phyloP scores from a whole-genome alignment of 2,797 vertebrate species.

The Anguilla anguilla region DNA sequence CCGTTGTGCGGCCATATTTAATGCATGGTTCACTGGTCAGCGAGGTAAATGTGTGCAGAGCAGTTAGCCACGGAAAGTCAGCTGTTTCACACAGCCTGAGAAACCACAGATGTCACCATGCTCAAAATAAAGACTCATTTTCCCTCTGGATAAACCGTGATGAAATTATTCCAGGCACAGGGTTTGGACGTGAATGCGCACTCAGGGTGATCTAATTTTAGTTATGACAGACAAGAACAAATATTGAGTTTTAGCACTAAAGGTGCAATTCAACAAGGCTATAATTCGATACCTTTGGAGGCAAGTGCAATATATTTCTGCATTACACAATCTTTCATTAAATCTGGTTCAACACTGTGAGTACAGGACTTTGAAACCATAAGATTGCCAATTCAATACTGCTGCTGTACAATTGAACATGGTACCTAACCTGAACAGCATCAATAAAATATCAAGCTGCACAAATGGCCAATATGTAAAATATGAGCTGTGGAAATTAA shows the following conservation, averaged over 20 bases:
- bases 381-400: not conserved
- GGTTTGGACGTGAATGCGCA: not conserved
- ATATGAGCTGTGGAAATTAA: not conserved
- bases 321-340: not conserved
- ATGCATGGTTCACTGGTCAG: not conserved
- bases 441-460: not conserved
- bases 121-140: not conserved
- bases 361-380: not conserved
- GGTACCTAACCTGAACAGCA: not conserved
- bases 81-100: conserved; percentile 4
- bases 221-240: conserved; percentile 7
- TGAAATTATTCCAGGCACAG: not conserved
- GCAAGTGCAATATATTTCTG: not conserved
- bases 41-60: not conserved
- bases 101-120: not conserved
- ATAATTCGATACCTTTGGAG: not conserved
- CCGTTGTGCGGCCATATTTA: not conserved
- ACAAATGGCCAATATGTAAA: not conserved
- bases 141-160: not conserved
- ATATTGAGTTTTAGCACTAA: not conserved
- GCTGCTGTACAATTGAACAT: not conserved
- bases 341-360: not conserved
- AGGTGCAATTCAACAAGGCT: not conserved
- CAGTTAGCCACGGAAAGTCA: not conserved
- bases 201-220: conserved; percentile 7